phyloP scores from a whole-genome alignment of 92 coral and sea anemone species.

The Epizoanthus ramosus region DNA sequence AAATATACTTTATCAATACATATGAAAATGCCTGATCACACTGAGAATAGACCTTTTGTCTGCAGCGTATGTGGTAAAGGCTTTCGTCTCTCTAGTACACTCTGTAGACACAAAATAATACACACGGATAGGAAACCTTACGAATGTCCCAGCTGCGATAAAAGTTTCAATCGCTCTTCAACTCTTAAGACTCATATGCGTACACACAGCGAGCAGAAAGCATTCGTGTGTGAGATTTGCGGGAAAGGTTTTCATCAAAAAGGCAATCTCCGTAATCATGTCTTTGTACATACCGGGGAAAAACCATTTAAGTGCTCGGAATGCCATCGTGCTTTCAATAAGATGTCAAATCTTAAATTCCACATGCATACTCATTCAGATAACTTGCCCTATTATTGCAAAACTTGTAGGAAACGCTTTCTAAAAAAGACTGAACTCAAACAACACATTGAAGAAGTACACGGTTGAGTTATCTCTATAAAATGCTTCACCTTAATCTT shows the following conservation, averaged over 20 bases:
- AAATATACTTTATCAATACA: constrained; percentile 96
- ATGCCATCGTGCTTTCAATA: constrained; percentile 95
- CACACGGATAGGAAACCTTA: constrained; percentile 98
- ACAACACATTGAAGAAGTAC: constrained; percentile 75
- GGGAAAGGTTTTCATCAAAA: constrained; percentile 99
- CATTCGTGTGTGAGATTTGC: constrained; percentile 90
- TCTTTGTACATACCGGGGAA: constrained; percentile 98
- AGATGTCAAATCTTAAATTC: constrained; percentile 96
- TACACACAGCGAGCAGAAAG: constrained; percentile 93
- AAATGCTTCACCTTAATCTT: not conserved
- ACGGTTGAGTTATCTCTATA: constrained; percentile 29
- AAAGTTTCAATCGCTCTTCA: constrained; percentile 92
- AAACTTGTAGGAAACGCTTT: constrained; percentile 79
- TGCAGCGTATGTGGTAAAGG: constrained; percentile 99
- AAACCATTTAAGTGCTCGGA: constrained; percentile 90
- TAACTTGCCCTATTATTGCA: constrained; percentile 82
- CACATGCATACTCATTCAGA: constrained; percentile 96
- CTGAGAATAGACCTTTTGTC: constrained; percentile 92
- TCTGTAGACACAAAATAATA: constrained; percentile 96
- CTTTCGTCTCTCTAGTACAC: constrained; percentile 95
- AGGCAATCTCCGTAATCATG: constrained; percentile 94
- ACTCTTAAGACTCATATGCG: constrained; percentile 95
- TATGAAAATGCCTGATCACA: constrained; percentile 97
- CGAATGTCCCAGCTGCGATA: constrained; percentile 82
- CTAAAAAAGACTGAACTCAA: constrained; percentile 75